Evolutionary conservation across 2,113 vertebrate species (phyloP).

Genomic region (Nothocercus julius): DNA sequence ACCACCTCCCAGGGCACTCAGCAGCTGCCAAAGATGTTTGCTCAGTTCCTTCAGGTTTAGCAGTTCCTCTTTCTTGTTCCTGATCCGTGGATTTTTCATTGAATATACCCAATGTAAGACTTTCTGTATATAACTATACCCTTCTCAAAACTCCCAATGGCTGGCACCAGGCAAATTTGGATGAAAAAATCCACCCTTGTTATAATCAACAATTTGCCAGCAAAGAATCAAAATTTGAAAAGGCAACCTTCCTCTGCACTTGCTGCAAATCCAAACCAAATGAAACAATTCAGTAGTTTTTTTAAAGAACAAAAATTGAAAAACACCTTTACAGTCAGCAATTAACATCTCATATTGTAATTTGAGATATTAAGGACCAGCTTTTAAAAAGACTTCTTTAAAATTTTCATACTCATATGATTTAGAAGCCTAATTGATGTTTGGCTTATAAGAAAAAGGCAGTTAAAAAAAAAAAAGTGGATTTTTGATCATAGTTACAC

Average conservation of each 20-base stretch:
- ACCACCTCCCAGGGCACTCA: fast-evolving
- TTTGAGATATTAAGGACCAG: neutral
- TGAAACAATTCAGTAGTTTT: neutral
- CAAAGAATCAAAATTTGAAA: neutral
- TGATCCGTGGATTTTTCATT: neutral
- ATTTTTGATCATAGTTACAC: neutral
- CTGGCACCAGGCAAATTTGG: neutral
- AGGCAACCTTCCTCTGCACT: neutral
- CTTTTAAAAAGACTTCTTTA: neutral
- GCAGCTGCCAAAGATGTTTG: neutral
- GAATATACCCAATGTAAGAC: neutral
- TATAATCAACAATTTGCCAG: neutral
- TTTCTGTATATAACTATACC: neutral
- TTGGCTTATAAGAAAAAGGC: neutral
- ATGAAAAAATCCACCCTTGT: neutral
- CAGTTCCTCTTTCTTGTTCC: neutral
- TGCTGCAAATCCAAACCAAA: neutral
- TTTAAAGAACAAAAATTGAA: neutral
- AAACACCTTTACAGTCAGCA: neutral
- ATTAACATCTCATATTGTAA: neutral
- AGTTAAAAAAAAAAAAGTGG: neutral
- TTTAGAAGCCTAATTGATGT: neutral
- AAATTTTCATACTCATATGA: neutral
- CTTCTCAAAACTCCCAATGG: neutral
- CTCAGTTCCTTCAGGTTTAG: neutral